A percentile compares a stretch with the other conserved stretches of the same genome.
phyloP scores from a whole-genome alignment of 2,797 vertebrate genomes.

The Trematomus bernacchii region DNA sequence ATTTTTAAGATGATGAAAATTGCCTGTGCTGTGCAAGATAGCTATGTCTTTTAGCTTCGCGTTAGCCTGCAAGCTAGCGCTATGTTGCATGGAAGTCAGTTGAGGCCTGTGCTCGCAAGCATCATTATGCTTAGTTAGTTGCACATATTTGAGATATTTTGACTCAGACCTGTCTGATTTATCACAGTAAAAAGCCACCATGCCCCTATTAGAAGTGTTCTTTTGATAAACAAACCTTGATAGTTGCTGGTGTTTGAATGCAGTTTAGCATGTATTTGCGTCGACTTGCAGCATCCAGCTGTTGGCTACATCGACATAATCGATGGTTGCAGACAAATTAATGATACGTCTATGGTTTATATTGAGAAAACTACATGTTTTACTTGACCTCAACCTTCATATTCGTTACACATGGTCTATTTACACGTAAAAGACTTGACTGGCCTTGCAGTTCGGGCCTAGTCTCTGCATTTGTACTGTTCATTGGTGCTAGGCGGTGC shows the following conservation, averaged over 20 bases:
- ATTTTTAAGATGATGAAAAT: slow-evolving; percentile 23
- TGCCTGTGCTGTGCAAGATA: slow-evolving; percentile 24
- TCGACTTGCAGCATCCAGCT: slow-evolving; percentile 69
- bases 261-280: slow-evolving; percentile 68
- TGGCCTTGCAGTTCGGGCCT: slow-evolving; percentile 67
- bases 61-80: slow-evolving; percentile 77
- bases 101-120: slow-evolving; percentile 69
- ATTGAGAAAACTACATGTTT: background rate
- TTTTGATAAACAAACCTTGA: slow-evolving; percentile 37
- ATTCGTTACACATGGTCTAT: background rate
- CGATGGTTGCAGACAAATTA: slow-evolving; percentile 38
- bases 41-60: slow-evolving; percentile 57
- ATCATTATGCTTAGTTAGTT: slow-evolving; percentile 14
- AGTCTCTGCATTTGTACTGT: slow-evolving; percentile 61
- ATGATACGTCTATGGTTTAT: slow-evolving; percentile 6
- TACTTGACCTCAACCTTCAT: background rate
- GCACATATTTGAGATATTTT: slow-evolving; percentile 5
- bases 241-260: slow-evolving; percentile 61
- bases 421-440: slow-evolving; percentile 14
- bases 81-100: slow-evolving; percentile 58
- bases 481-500: slow-evolving; percentile 61
- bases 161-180: background rate
- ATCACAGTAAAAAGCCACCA: background rate
- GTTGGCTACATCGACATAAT: slow-evolving; percentile 70
- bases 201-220: background rate